Base-by-base conservation (phyloP, 2,888 invertebrate species). In the Boloria euphrosyne region DNA sequence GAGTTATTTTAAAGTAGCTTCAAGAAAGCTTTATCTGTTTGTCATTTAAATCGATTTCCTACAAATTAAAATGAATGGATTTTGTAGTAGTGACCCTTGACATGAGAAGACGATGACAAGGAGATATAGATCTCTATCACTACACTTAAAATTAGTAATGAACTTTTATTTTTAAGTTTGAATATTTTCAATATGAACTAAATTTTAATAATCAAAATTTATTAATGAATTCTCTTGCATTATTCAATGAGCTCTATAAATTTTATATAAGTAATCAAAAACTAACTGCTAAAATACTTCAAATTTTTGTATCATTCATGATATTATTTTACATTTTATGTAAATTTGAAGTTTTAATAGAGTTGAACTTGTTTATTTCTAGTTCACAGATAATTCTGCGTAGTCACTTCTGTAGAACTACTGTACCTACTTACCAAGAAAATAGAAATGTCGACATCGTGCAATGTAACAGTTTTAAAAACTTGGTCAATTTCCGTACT, bases 291-390 rank as follows among this genome's bases (percentile, higher is more conserved):
- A 38, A 38, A 10, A 31, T 38, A 10, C 7, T 38, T 38, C 31
- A 38, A 31, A 31, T 31, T 38, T 38, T 16, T 4, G 22, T n/a
- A 57, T 46, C n/a, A 44, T 43, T 44, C n/a, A 18, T 44, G 6
- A 10, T n/a, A 44, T 22, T 46, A 27, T 22, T 57, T 14, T 22
- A 55, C 6, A 44, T 55, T 22, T 27, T 16, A 57, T 46, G 57
- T 18, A 57, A 22, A 57, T n/a, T 57, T 22, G 13, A 46, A 18
- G 22, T 57, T 57, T 22, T 16, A 57, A 44, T 57, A 57, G 13
- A 57, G n/a, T n/a, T 57, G 18, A 55, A 46, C 22, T 44, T n/a
- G 22, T 13, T 57, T n/a, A 13, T 27, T 57, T 46, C 57, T 57
- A 46, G 27, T 22, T 22, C 46, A 57, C 46, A 27, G 27, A 27